Evolutionary conservation across 1,140 invertebrate genomes (phyloP).

Genomic region (Drosophila pallidifrons): DNA sequence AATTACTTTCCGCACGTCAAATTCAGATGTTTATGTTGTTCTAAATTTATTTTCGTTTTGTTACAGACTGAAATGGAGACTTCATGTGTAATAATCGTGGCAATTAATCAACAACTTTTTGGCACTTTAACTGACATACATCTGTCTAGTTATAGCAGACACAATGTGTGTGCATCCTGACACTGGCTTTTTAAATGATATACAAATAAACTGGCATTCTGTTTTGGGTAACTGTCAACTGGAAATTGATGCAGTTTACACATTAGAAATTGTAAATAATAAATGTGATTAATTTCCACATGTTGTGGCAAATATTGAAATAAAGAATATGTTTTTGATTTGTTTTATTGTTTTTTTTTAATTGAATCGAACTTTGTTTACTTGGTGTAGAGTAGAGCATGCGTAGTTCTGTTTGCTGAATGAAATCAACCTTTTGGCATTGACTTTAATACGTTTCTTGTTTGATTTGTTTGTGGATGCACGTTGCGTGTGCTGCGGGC

Average conservation of each 20-base stretch:
- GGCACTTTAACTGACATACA: too few species aligned
- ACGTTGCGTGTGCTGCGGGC: slow-evolving; percentile 75
- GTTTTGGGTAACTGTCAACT: not conserved
- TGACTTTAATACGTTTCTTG: slow-evolving; percentile 44
- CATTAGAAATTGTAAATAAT: not conserved
- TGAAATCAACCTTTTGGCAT: slow-evolving; percentile 14
- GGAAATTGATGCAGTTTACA: slow-evolving; percentile 9
- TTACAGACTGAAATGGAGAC: too few species aligned
- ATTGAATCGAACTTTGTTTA: slow-evolving; percentile 2
- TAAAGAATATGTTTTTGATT: not conserved
- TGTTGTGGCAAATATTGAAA: slow-evolving; percentile 15
- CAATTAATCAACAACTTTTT: too few species aligned
- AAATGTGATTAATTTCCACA: slow-evolving; percentile 11
- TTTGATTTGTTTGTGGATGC: slow-evolving; percentile 80
- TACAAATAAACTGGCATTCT: not conserved
- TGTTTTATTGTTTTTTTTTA: slow-evolving; percentile 1
- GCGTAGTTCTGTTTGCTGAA: not conserved
- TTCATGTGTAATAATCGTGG: too few species aligned
- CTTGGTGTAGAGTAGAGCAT: slow-evolving; percentile 8
- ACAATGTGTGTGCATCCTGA: not conserved
- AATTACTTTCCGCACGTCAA: too few species aligned
- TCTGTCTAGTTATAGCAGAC: not conserved
- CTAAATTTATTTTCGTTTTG: too few species aligned
- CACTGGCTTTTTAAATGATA: not conserved
- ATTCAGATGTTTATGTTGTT: too few species aligned